Evolutionary conservation across 37 sponge, comb jelly and placozoan genomes (phyloP), one percentile per base, ranked within the genome.

Genomic region (Mnemiopsis leidyi): DNA sequence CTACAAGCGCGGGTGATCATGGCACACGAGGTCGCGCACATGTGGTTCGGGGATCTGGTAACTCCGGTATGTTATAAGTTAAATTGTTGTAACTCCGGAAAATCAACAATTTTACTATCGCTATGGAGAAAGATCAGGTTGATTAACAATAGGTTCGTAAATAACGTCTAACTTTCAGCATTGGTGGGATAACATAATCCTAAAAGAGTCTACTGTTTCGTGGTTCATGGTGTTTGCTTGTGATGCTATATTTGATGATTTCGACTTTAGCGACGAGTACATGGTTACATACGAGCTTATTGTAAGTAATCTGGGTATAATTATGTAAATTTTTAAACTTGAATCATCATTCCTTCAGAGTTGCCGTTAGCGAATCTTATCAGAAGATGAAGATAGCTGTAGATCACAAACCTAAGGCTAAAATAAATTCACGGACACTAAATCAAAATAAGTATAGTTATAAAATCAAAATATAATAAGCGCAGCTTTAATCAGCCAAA

Each of bases 41-140:
- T 85, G n/a, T 85, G 90, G 90, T 85, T 85, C 61, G 90, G 90
- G 0, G 35, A 85, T 26, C 90, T 85, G 24, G 90, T 85, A 5
- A 85, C 90, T 39, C 61, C 90, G 40, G 90, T 85, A 28, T 24
- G 90, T 71, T 29, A n/a, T n/a, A n/a, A n/a, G n/a, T n/a, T n/a
- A n/a, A n/a, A n/a, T n/a, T n/a, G n/a, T n/a, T n/a, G n/a, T n/a
- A n/a, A n/a, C n/a, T n/a, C n/a, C n/a, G n/a, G n/a, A n/a, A n/a
- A n/a, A n/a, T n/a, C n/a, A n/a, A n/a, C n/a, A n/a, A n/a, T n/a
- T n/a, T n/a, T n/a, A n/a, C n/a, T n/a, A n/a, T n/a, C n/a, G n/a
- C n/a, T n/a, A n/a, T n/a, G n/a, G n/a, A n/a, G n/a, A n/a, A n/a
- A n/a, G n/a, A n/a, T n/a, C n/a, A n/a, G n/a, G n/a, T n/a, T n/a